These are phyloP conservation scores for Rutpela maculata DNA, from an alignment of 2,888 invertebrate species.

Conservation along the genomic window DNA sequence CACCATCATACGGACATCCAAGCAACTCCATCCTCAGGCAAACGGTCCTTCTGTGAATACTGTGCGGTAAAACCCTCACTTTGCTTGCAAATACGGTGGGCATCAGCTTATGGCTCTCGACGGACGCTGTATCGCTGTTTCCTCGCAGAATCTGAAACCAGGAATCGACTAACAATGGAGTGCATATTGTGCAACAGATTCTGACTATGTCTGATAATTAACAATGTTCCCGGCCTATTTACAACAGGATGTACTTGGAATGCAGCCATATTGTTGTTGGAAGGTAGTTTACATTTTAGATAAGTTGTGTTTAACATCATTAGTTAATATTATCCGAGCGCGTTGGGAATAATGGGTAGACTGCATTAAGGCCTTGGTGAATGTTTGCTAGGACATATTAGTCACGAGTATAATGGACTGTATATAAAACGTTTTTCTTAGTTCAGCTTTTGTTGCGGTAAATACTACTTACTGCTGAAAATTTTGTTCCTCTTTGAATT, in stretches of 20 bases:
- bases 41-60: constrained; percentile 82
- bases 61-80: constrained; percentile 84
- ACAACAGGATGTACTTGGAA: constrained; percentile 16
- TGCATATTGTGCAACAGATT: constrained; percentile 16
- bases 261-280: constrained; percentile 14
- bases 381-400: constrained; percentile 14
- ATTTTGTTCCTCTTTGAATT: not conserved
- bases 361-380: constrained; percentile 18
- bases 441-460: constrained; percentile 7
- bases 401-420: constrained; percentile 15
- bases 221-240: constrained; percentile 17
- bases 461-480: not conserved
- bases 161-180: constrained; percentile 18
- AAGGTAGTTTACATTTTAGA: constrained; percentile 15
- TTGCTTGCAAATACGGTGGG: constrained; percentile 84
- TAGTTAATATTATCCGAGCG: constrained; percentile 20
- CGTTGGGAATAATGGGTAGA: constrained; percentile 8
- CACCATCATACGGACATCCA: constrained; percentile 83
- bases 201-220: constrained; percentile 18
- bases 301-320: constrained; percentile 28
- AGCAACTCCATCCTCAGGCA: constrained; percentile 85
- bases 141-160: constrained; percentile 81
- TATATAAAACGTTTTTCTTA: constrained; percentile 24
- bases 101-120: constrained; percentile 80
- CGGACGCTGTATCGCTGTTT: constrained; percentile 84